These are phyloP conservation scores for Lepidurus couesii DNA, from an alignment of 1,140 invertebrate species.

Conservation along the genomic window DNA sequence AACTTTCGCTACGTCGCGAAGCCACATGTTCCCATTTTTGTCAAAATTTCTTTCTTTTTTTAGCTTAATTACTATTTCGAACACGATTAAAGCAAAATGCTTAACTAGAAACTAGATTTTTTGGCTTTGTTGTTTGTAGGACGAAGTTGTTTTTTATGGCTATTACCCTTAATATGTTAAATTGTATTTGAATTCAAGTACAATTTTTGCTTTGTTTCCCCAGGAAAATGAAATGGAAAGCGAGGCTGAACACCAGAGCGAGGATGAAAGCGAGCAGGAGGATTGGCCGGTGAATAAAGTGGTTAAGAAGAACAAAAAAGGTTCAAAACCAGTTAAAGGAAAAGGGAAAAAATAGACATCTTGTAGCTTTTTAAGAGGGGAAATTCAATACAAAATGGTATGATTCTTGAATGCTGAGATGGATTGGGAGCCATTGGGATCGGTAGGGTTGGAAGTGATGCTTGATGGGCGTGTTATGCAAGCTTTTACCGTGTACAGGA, in stretches of 20 bases:
- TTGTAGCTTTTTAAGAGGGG: not conserved
- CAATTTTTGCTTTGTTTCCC: not conserved
- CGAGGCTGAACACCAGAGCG: not conserved
- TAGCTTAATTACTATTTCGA: too few species aligned
- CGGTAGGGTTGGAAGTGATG: constrained; percentile 25
- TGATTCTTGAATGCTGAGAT: constrained; percentile 44
- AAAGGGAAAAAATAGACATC: constrained; percentile 5
- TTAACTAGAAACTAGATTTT: too few species aligned
- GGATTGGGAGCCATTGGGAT: constrained; percentile 41
- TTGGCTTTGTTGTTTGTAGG: too few species aligned
- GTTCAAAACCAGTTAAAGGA: not conserved
- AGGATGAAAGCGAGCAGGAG: not conserved
- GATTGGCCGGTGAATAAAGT: not conserved
- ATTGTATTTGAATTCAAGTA: not conserved
- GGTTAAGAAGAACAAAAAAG: not conserved
- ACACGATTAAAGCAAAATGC: too few species aligned
- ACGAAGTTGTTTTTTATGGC: too few species aligned
- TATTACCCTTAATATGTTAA: too few species aligned
- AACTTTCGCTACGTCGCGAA: too few species aligned
- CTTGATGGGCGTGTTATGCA: not conserved
- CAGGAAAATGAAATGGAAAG: constrained; percentile 15
- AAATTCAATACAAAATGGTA: constrained; percentile 42
- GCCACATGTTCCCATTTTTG: too few species aligned
- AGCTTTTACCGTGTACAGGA: not conserved
- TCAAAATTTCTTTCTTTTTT: too few species aligned